Percentiles rank a stretch among this genome's conserved stretches.
Conservation (phyloP, 2,797 vertebrate species). For the Megalops cyprinoides region DNA sequence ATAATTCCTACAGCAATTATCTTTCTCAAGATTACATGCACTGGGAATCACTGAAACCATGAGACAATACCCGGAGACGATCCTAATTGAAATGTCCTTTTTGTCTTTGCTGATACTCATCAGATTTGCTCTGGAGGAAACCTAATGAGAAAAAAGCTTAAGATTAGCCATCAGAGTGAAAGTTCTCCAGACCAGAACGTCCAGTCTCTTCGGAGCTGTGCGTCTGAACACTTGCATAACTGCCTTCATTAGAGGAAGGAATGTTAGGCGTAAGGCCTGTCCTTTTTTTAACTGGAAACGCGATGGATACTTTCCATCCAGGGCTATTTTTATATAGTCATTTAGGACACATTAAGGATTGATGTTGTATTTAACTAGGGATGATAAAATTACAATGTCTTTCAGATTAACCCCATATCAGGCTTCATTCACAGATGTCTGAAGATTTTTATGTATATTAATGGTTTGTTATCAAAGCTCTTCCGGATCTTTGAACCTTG, state of each 20-base stretch:
- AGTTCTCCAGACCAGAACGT: conserved; percentile 35
- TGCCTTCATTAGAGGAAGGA: conserved; percentile 43
- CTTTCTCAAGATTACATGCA: not conserved
- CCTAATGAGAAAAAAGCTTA: conserved; percentile 33
- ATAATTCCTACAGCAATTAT: conserved; percentile 17
- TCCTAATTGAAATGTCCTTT: conserved; percentile 27
- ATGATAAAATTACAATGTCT: too few relatives aligned
- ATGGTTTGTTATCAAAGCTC: too few relatives aligned
- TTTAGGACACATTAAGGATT: not conserved
- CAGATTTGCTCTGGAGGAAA: conserved; percentile 32
- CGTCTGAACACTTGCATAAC: conserved; percentile 53
- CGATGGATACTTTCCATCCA: not conserved
- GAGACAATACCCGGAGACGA: not conserved
- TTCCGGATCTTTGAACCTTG: too few relatives aligned
- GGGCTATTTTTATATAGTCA: not conserved
- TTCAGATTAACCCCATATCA: too few relatives aligned
- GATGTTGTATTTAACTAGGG: too few relatives aligned
- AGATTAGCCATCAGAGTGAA: conserved; percentile 32
- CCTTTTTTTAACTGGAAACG: not conserved
- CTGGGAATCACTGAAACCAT: not conserved
- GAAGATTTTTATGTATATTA: too few relatives aligned
- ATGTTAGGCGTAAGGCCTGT: conserved; percentile 56
- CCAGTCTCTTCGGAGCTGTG: conserved; percentile 36
- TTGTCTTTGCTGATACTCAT: conserved; percentile 33
- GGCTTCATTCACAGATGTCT: too few relatives aligned